Base-by-base conservation (phyloP, 2,888 invertebrate species). In the Euzetes globulus region DNA sequence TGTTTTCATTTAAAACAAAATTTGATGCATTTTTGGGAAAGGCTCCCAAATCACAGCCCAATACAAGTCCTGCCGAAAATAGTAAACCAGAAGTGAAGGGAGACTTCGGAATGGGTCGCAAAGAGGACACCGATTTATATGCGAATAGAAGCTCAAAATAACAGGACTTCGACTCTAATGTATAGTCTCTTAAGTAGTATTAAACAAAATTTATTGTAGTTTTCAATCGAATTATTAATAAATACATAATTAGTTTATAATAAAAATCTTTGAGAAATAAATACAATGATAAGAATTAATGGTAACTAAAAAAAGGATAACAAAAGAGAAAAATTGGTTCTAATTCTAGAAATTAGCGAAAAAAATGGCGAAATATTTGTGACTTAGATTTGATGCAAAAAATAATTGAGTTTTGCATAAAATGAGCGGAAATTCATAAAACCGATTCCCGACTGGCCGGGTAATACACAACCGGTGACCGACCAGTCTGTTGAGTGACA, bases 91-190 rank as follows among this genome's bases (percentile, higher is more conserved):
- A n/a, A 45, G 68, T 68, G 5, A 45, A 68, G 22, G 68, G 68
- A 22, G 68, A 68, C 22, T 45, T 13, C 25, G 68, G 68, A 5
- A 68, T 68, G 68, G 11, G 22, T 41, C 17, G 22, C 6, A 41
- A 19, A 45, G 68, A 68, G 11, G 68, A 68, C 45, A 1, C 4
- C 11, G 68, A 68, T n/a, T 68, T 68, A 22, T 68, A 68, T 45
- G 68, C 68, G 13, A 68, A 68, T 22, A 68, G 45, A 45, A 68
- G 68, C 11, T n/a, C 41, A 19, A 68, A 68, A 68, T 68, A 45
- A 68, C 1, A 19, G 37, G 5, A 17, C 7, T 52, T 19, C 6
- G 52, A 55, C 17, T 19, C n/a, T 15, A n/a, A 55, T 22, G 22
- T 55, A 47, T 55, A 25, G 22, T 55, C 5, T 25, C 22, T 22